Base-by-base conservation (phyloP, 2,888 invertebrate genomes). In the Trichopria drosophilae region DNA sequence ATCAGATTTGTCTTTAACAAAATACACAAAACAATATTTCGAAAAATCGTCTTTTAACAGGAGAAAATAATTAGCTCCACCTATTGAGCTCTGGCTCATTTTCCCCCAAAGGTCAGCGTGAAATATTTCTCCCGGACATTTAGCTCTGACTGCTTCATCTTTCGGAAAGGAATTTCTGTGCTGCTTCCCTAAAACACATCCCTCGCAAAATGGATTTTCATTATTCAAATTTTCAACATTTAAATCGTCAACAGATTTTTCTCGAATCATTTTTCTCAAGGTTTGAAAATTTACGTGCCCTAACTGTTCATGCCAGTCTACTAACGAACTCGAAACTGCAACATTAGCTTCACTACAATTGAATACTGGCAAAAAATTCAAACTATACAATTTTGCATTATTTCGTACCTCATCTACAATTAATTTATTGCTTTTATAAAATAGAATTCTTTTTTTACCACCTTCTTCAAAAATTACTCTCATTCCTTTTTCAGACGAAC, bases 261-360 rank as follows among this genome's bases (percentile, higher is more conserved):
- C n/a, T n/a, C n/a, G n/a, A 63, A 46, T 50, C 44, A 54, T 52
- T 24, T 51, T 18, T 43, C 43, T 29, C 9, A 56, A 31, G 3
- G 40, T 53, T 15, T 40, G 36, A 26, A 40, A 53, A 42, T 56
- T 53, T 2, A 43, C 20, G 18, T 56, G 51, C 3, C 53, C 53
- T 3, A 53, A 12, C n/a, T 48, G 35, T 18, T 53, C 47, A 34
- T 51, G 56, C 50, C 53, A 47, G 4, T 41, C 22, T 41, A 39
- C 45, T 2, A 51, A 12, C 6, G 24, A 28, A n/a, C 16, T 41
- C 10, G 13, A 16, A n/a, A n/a, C n/a, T 19, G 15, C 24, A 3
- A 34, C 12, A 18, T 36, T 16, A 10, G 20, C 18, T 20, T 18
- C 50, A 12, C 9, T 9, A 41, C 15, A 6, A 4, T 16, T 5